phyloP scores from a whole-genome alignment of 2,888 invertebrate species.

The Leptopilina syphax region DNA sequence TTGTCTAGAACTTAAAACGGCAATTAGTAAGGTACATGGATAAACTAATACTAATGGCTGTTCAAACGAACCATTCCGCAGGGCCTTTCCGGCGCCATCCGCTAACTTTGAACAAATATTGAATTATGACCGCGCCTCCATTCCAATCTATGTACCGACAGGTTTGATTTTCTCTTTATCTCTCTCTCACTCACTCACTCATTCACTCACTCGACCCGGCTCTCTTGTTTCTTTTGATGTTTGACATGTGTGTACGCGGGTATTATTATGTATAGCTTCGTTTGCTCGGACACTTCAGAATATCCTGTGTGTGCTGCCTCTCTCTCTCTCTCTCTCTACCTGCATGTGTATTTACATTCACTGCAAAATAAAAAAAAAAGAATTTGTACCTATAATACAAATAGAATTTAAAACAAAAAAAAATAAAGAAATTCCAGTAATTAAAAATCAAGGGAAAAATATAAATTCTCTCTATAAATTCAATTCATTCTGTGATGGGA shows the following conservation, averaged over 20 bases:
- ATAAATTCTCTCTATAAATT: background rate
- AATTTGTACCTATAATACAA: background rate
- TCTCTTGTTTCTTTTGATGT: constrained; percentile 38
- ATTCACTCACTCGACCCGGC: background rate
- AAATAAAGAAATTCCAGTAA: constrained; percentile 15
- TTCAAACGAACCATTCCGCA: constrained; percentile 54
- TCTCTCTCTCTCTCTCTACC: background rate
- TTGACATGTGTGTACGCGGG: constrained; percentile 28
- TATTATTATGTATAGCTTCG: constrained; percentile 31
- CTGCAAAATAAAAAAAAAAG: background rate
- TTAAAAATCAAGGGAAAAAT: constrained; percentile 3
- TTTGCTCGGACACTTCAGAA: constrained; percentile 28
- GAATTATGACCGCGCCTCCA: constrained; percentile 60
- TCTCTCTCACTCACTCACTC: background rate
- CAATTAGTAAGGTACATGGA: constrained; percentile 57
- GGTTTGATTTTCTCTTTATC: constrained; percentile 29
- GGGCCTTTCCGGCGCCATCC: constrained; percentile 52
- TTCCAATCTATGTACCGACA: constrained; percentile 46
- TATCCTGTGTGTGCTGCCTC: background rate
- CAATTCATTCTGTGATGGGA: background rate
- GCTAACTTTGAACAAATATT: constrained; percentile 60
- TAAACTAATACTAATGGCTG: constrained; percentile 57
- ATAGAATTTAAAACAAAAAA: background rate
- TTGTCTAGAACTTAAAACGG: constrained; percentile 54
- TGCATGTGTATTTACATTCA: background rate